phyloP scores from a whole-genome alignment of 2,888 invertebrate species.

The Stenotaenia linearis region DNA sequence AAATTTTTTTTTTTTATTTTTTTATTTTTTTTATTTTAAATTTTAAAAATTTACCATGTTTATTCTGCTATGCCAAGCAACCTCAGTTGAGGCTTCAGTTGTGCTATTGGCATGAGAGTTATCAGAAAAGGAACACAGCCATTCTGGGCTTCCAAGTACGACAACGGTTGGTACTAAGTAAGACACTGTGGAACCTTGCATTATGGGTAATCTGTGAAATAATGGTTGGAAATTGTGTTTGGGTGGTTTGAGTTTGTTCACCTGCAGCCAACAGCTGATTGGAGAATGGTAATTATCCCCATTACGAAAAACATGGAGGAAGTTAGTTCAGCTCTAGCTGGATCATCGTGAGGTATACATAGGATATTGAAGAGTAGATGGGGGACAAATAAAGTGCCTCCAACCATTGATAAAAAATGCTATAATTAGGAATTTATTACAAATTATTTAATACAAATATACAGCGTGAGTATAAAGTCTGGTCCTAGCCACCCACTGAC shows the following conservation, averaged over 20 bases:
- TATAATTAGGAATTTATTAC: slow-evolving; percentile 31
- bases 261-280: slow-evolving; percentile 67
- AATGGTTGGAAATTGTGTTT: too few species aligned
- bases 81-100: not conserved
- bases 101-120: slow-evolving; percentile 42
- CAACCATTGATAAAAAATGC: slow-evolving; percentile 41
- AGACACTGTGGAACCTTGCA: slow-evolving; percentile 65
- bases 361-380: slow-evolving; percentile 39
- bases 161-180: slow-evolving; percentile 72
- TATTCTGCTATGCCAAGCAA: not conserved
- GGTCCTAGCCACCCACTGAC: too few species aligned
- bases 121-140: slow-evolving; percentile 55
- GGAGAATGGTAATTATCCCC: slow-evolving; percentile 66
- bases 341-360: slow-evolving; percentile 57
- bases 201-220: slow-evolving; percentile 41
- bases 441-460: not conserved
- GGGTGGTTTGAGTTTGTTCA: not conserved
- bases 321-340: slow-evolving; percentile 66
- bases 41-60: not conserved
- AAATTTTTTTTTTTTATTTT: too few species aligned
- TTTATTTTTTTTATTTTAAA: not conserved
- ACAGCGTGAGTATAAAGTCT: too few species aligned
- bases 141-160: slow-evolving; percentile 63
- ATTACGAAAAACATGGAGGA: slow-evolving; percentile 78
- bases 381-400: slow-evolving; percentile 39